Evolutionary conservation across 2,113 vertebrate species (phyloP).

Genomic region (Pelmatolapia mariae): DNA sequence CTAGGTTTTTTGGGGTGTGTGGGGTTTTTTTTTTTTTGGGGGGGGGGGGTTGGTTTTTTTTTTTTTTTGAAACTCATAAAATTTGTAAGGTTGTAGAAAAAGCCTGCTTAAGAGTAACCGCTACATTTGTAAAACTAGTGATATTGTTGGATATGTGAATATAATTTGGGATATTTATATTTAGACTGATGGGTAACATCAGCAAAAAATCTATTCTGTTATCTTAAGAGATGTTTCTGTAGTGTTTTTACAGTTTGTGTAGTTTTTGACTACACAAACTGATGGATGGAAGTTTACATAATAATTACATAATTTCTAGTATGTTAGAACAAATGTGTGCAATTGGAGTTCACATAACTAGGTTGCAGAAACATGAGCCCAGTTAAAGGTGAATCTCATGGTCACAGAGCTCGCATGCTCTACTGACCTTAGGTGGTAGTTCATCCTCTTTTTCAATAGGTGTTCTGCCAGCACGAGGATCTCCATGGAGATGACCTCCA

Average conservation of each 20-base stretch:
- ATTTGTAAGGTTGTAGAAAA: no score
- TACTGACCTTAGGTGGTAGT: not conserved
- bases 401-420: not conserved
- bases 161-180: not conserved
- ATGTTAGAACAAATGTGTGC: not conserved
- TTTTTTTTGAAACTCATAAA: not conserved
- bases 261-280: not conserved
- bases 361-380: not conserved
- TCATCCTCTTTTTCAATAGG: constrained; percentile 62
- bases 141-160: not conserved
- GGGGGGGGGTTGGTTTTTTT: no score
- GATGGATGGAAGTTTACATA: not conserved
- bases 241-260: not conserved
- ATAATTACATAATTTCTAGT: not conserved
- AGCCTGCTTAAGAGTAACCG: not conserved
- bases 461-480: constrained; percentile 85
- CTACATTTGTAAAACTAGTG: not conserved
- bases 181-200: not conserved
- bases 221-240: not conserved
- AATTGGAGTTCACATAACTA: not conserved
- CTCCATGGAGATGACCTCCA: constrained; percentile 77
- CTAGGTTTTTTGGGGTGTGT: not conserved
- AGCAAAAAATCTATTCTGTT: not conserved
- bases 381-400: not conserved
- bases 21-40: no score